Conservation (phyloP, 2,888 invertebrate genomes). For the Caenorhabditis sp. region DNA sequence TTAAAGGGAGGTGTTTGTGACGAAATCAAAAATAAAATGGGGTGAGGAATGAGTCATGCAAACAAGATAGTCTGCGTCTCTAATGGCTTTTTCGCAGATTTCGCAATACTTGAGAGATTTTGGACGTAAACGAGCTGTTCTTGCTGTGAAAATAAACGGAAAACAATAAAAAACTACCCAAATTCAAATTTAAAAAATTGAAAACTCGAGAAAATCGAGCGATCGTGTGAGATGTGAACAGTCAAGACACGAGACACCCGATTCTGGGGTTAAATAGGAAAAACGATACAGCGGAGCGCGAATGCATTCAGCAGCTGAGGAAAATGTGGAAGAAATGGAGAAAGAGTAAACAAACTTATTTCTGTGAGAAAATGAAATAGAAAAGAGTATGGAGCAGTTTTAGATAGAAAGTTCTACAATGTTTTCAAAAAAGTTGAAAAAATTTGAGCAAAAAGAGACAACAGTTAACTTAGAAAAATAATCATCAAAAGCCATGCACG, state of each 20-base stretch:
- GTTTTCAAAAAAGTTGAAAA: no score
- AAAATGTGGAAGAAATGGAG: not conserved
- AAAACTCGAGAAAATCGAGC: not conserved
- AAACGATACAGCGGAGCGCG: constrained; percentile 17
- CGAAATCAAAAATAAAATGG: constrained; percentile 25
- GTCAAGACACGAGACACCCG: constrained; percentile 19
- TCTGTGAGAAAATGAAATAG: no score
- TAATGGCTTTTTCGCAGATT: not conserved
- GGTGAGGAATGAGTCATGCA: constrained; percentile 31
- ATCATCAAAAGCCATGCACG: no score
- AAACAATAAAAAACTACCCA: not conserved
- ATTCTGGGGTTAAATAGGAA: no score
- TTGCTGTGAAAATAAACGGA: not conserved
- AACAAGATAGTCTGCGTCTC: constrained; percentile 25
- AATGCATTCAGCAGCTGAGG: not conserved
- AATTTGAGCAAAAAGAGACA: no score
- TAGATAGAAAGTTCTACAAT: no score
- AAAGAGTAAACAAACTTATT: not conserved
- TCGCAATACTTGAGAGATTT: constrained; percentile 27
- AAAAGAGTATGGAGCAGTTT: no score
- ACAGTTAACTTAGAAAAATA: no score
- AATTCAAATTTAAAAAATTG: not conserved
- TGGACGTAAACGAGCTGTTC: not conserved
- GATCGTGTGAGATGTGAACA: not conserved
- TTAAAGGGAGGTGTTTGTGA: constrained; percentile 21